These are phyloP conservation scores for Plodia interpunctella DNA, from an alignment of 1,140 invertebrate genomes.

Conservation along the genomic window DNA sequence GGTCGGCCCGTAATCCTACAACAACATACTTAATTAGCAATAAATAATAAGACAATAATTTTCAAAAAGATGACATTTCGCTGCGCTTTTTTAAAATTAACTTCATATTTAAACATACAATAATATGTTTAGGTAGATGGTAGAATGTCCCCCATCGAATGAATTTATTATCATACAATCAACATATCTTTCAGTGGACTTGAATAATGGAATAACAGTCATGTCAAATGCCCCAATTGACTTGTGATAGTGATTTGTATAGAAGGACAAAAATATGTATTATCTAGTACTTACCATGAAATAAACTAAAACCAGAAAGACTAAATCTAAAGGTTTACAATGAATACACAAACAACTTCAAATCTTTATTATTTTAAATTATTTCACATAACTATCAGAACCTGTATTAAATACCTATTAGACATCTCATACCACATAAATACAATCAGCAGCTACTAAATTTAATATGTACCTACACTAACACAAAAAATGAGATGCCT, in stretches of 20 bases:
- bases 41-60: not conserved
- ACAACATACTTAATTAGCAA: conserved; percentile 31
- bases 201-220: conserved; percentile 24
- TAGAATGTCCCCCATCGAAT: conserved; percentile 14
- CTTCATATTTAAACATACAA: conserved; percentile 7
- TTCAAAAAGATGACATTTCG: not conserved
- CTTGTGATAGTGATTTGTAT: conserved; percentile 27
- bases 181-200: conserved; percentile 25
- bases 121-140: conserved; percentile 8
- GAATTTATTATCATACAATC: conserved; percentile 39
- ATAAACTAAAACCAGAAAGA: conserved; percentile 9
- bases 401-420: too few species aligned
- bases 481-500: too few species aligned
- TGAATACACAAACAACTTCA: conserved; percentile 48
- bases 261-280: conserved; percentile 15
- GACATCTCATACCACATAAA: too few species aligned
- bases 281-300: conserved; percentile 25
- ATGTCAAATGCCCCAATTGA: conserved; percentile 36
- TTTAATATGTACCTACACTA: too few species aligned
- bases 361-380: conserved; percentile 40
- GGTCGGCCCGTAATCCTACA: conserved; percentile 73
- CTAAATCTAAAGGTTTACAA: conserved; percentile 38
- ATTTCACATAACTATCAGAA: not conserved
- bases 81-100: too few species aligned
- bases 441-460: too few species aligned